These are phyloP conservation scores for Dicerorhinus sumatrensis DNA, from an alignment of 2,113 vertebrate species.

Conservation along the genomic window DNA sequence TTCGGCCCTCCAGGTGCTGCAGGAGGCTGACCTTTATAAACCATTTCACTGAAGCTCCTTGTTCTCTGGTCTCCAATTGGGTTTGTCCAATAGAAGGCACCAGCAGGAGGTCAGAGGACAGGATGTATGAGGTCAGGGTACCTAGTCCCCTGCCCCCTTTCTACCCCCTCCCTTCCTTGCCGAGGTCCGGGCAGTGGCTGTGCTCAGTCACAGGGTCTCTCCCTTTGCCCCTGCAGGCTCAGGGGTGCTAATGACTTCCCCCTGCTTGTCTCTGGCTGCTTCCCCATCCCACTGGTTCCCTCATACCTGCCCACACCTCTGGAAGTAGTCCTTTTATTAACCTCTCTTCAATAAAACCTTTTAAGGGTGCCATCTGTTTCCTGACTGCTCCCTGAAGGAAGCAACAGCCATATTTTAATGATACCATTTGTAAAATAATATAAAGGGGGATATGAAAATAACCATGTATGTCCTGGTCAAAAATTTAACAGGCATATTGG, in stretches of 20 bases:
- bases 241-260: neutral
- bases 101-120: neutral
- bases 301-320: neutral
- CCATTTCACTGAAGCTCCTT: neutral
- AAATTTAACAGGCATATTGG: neutral
- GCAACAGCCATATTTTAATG: neutral
- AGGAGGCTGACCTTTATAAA: neutral
- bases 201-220: neutral
- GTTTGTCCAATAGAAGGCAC: neutral
- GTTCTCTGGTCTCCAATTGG: neutral
- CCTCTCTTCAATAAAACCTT: neutral
- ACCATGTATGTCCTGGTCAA: neutral
- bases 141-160: neutral
- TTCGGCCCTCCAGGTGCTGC: neutral
- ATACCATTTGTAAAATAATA: neutral
- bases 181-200: rapidly evolving
- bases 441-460: neutral
- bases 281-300: neutral
- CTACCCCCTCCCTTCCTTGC: neutral
- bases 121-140: neutral
- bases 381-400: neutral
- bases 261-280: neutral
- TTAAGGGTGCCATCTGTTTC: neutral
- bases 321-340: neutral
- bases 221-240: neutral